Evolutionary conservation across 2,113 vertebrate genomes (phyloP).

Genomic region (Aviceda subcristata): DNA sequence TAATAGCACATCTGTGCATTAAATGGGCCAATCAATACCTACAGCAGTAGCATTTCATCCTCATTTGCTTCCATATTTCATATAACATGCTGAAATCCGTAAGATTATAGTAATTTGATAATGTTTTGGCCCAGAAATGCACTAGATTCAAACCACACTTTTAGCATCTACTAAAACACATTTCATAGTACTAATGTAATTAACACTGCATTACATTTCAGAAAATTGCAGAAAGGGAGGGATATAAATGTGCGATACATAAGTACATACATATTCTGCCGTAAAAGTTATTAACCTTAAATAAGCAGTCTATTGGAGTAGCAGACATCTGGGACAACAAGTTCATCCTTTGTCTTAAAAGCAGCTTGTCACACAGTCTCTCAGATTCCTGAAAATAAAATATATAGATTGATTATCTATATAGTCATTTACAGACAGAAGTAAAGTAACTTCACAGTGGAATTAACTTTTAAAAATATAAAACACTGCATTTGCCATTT

Average conservation of each 20-base stretch:
- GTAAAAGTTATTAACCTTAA: constrained; percentile 79
- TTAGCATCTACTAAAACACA: neutral
- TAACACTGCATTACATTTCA: neutral
- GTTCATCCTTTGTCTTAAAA: constrained; percentile 89
- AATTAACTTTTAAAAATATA: neutral
- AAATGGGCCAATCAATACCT: neutral
- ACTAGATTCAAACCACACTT: neutral
- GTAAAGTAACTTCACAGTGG: neutral
- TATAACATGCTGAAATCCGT: rapidly evolving
- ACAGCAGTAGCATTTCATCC: neutral
- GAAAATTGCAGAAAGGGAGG: neutral
- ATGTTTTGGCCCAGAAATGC: neutral
- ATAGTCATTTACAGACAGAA: neutral
- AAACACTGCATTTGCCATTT: neutral
- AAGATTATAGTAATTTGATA: neutral
- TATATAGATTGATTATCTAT: neutral
- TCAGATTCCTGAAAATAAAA: constrained; percentile 77
- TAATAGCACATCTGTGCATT: neutral
- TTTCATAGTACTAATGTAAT: neutral
- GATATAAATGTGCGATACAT: neutral
- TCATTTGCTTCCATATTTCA: neutral
- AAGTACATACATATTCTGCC: neutral
- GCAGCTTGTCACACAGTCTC: constrained; percentile 78
- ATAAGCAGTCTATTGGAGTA: constrained; percentile 86
- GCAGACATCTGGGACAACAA: constrained; percentile 84